Evolutionary conservation across 92 coral and sea anemone species (phyloP), one percentile per base, ranked within the genome.

Genomic region (Pocillopora grandis): DNA sequence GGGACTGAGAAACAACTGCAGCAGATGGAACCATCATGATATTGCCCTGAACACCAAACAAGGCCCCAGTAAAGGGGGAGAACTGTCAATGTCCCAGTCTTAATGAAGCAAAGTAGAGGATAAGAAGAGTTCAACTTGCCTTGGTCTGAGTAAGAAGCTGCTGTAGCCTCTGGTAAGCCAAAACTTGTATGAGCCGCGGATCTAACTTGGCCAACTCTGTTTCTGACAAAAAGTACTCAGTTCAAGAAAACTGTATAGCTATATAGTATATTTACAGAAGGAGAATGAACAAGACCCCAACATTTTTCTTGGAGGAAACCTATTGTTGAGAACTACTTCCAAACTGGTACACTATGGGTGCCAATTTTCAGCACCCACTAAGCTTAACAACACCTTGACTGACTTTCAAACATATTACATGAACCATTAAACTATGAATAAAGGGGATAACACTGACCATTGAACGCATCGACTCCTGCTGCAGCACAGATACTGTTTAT

Each of bases 401-500:
- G 4, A 42, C 52, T 42, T 42, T 42, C 52, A 42, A 42, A 42
- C 52, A 42, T 42, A 7, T 3, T 42, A 42, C 7, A 42, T 42
- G 71, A 17, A 21, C 18, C 7, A 0, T 52, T 17, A 20, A 69
- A 12, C 10, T 3, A n/a, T 14, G 61, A 6, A 15, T 12, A 66
- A 52, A 72, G 33, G 57, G 35, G 76, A 76, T 76, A 76, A 57
- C 59, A 89, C 98, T 92, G 76, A 97, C 99, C 99, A 91, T 92
- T 95, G 60, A 97, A 92, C 18, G 97, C 98, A 83, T 97, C 99
- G 69, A 94, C 89, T 62, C 99, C 99, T 4, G 99, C 93, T 23
- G 98, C 98, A 65, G 98, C 98, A 91, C 99, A 97, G 75, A 97
- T 97, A 59, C 95, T 93, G 79, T 93, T 97, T 15, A 97, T 95